phyloP scores from a whole-genome alignment of 1,140 invertebrate genomes.

The Drosophila carrolli region DNA sequence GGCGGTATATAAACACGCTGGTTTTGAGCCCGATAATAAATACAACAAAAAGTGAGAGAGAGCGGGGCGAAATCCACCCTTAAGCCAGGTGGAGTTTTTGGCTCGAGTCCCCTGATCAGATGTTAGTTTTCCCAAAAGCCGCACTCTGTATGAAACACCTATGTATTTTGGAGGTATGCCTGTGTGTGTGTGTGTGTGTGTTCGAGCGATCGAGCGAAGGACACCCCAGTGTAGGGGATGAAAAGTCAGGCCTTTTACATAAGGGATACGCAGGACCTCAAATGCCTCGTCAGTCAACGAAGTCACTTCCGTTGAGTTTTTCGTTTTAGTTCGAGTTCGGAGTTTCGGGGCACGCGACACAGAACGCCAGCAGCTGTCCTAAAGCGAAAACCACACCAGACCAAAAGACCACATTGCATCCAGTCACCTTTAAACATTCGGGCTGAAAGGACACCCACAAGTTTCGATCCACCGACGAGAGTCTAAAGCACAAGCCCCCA shows the following conservation, averaged over 20 bases:
- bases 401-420: conserved; percentile 3
- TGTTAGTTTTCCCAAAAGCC: conserved; percentile 84
- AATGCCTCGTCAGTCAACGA: conserved; percentile 65
- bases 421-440: conserved; percentile 22
- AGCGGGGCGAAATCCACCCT: conserved; percentile 35
- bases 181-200: conserved; percentile 31
- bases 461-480: too few species aligned
- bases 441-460: conserved; percentile 5
- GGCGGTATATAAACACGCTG: conserved; percentile 72
- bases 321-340: conserved; percentile 54
- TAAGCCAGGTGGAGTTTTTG: conserved; percentile 25
- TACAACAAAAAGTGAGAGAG: conserved; percentile 5
- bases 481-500: too few species aligned
- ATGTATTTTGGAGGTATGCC: conserved; percentile 6
- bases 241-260: conserved; percentile 71
- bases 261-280: conserved; percentile 44
- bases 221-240: conserved; percentile 70
- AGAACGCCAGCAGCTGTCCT: conserved; percentile 82
- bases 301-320: conserved; percentile 76
- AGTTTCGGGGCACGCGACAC: conserved; percentile 83
- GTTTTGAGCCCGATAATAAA: conserved; percentile 19
- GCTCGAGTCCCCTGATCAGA: conserved; percentile 68
- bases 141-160: conserved; percentile 8
- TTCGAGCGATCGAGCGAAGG: conserved; percentile 32
- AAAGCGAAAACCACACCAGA: conserved; percentile 15